phyloP scores from a whole-genome alignment of 2,888 invertebrate genomes.

The Drosophila peninsularis region DNA sequence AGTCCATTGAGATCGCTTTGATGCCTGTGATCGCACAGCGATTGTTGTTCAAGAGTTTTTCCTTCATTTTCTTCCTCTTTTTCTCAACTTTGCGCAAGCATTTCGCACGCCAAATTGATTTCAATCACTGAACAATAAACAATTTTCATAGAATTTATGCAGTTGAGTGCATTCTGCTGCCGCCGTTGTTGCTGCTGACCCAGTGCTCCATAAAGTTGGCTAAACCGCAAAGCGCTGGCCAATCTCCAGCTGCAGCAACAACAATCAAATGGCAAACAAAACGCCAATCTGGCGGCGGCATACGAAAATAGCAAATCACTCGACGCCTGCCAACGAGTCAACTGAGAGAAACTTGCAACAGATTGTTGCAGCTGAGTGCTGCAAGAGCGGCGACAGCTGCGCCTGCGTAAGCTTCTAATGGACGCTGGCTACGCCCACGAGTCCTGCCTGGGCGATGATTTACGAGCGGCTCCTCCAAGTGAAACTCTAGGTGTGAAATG shows the following conservation, averaged over 20 bases:
- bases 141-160: slow-evolving; percentile 72
- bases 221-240: slow-evolving; percentile 44
- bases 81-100: slow-evolving; percentile 1
- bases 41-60: slow-evolving; percentile 7
- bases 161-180: slow-evolving; percentile 60
- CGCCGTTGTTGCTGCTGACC: slow-evolving; percentile 47
- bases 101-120: slow-evolving; percentile 70
- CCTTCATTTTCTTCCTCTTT: background rate
- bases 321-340: slow-evolving; percentile 64
- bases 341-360: slow-evolving; percentile 42
- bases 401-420: slow-evolving; percentile 77
- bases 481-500: slow-evolving; percentile 62
- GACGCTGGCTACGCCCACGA: slow-evolving; percentile 75
- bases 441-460: slow-evolving; percentile 63
- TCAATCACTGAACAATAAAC: slow-evolving; percentile 72
- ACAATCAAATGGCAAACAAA: slow-evolving; percentile 60
- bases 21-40: slow-evolving; percentile 14
- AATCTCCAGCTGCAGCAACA: slow-evolving; percentile 46
- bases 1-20: slow-evolving; percentile 25
- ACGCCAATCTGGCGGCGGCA: slow-evolving; percentile 61
- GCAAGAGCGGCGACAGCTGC: slow-evolving; percentile 51
- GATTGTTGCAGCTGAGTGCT: slow-evolving; percentile 9
- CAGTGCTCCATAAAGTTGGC: slow-evolving; percentile 64
- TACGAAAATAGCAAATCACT: slow-evolving; percentile 63
- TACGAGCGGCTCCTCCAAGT: slow-evolving; percentile 60